A percentile compares a stretch with the other conserved stretches of the same genome.
Evolutionary conservation across 2,797 vertebrate species (phyloP).

Genomic region (Halcyon chelicuti): DNA sequence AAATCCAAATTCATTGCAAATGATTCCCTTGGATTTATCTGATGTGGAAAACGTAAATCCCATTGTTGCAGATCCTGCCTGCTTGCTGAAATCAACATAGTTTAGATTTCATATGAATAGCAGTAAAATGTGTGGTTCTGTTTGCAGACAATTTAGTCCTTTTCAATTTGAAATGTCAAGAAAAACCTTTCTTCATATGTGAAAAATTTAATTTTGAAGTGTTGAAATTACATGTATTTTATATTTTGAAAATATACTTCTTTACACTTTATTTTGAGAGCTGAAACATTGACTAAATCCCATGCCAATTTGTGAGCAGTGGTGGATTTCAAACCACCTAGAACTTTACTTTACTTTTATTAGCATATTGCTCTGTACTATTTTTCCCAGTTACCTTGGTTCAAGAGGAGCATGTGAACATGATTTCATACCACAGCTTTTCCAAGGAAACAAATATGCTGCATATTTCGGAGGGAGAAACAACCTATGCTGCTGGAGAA

Average conservation of each 20-base stretch:
- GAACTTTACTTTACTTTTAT: neutral
- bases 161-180: neutral
- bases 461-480: neutral
- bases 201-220: neutral
- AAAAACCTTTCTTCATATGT: neutral
- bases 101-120: neutral
- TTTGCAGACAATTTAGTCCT: neutral
- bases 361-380: neutral
- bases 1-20: neutral
- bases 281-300: neutral
- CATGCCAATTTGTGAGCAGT: neutral
- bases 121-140: neutral
- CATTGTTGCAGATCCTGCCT: neutral
- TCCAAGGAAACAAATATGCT: neutral
- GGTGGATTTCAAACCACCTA: neutral
- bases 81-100: neutral
- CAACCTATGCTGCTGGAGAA: fast-evolving
- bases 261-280: neutral
- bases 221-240: neutral
- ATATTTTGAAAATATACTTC: neutral
- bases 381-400: neutral
- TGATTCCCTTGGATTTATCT: neutral
- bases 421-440: neutral
- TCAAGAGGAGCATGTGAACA: neutral
- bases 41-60: neutral